Evolutionary conservation across 2,113 vertebrate species (phyloP).

Genomic region (Trichomycterus rosablanca): DNA sequence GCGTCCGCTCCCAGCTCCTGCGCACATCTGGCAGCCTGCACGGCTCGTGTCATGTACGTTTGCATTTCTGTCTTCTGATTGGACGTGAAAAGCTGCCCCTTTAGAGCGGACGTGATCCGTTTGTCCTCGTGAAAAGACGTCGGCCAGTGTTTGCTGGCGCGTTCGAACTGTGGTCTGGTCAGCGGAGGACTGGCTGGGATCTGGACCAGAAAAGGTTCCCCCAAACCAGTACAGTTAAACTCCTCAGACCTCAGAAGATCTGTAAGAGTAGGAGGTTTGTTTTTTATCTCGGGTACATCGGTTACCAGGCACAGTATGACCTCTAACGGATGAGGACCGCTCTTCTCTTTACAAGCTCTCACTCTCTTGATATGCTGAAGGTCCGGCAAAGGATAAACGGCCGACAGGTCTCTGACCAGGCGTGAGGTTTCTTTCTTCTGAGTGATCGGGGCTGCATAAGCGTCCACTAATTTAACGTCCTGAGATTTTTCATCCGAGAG

Average conservation of each 20-base stretch:
- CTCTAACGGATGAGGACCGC: conserved; percentile 61
- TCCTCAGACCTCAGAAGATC: conserved; percentile 56
- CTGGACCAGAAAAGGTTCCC: conserved; percentile 70
- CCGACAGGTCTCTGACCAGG: conserved; percentile 66
- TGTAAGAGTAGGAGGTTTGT: conserved; percentile 15
- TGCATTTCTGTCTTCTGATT: conserved; percentile 66
- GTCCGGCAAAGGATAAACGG: conserved; percentile 58
- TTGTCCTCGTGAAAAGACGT: conserved; percentile 81
- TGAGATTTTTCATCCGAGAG: conserved; percentile 73
- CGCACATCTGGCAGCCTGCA: conserved; percentile 63
- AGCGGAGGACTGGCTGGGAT: conserved; percentile 70
- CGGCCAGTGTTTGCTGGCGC: conserved; percentile 75
- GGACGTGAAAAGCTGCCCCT: conserved; percentile 64
- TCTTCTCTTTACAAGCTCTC: conserved; percentile 53
- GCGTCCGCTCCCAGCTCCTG: conserved; percentile 59
- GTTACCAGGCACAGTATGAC: conserved; percentile 70
- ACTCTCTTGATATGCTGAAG: conserved; percentile 80
- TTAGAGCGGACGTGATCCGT: conserved; percentile 61
- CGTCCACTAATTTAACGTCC: conserved; percentile 61
- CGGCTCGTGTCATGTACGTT: conserved; percentile 68
- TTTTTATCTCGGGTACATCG: conserved; percentile 27
- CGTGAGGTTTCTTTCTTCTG: conserved; percentile 75
- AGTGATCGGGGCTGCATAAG: conserved; percentile 72
- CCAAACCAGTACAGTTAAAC: conserved; percentile 60
- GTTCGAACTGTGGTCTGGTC: conserved; percentile 78